A percentile compares a stretch with the other conserved stretches of the same genome.
These are phyloP conservation scores for Crotalus helleri DNA, from an alignment of 2,113 vertebrate genomes.

Conservation along the genomic window DNA sequence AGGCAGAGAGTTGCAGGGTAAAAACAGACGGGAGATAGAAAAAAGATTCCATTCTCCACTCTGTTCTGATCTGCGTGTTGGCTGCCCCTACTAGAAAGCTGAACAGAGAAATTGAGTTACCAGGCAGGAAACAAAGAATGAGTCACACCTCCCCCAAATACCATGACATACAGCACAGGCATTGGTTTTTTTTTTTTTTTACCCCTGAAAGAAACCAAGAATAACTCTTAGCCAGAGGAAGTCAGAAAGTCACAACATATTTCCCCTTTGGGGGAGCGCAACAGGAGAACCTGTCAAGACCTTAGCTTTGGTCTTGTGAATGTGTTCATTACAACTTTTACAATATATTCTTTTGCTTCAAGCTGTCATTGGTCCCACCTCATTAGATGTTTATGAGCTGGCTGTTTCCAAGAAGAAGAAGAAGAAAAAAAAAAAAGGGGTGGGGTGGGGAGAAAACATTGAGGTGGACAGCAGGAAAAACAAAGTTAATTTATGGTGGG, in stretches of 20 bases:
- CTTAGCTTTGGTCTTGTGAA: neutral
- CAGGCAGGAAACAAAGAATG: neutral
- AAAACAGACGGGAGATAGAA: neutral
- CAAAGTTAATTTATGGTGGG: neutral
- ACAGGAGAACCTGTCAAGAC: neutral
- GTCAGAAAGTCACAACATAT: neutral
- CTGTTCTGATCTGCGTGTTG: neutral
- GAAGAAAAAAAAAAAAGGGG: too few species aligned
- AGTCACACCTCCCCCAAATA: neutral
- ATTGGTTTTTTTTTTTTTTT: neutral
- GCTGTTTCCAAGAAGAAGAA: slow-evolving; percentile 7
- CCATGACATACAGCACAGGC: neutral
- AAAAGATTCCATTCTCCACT: neutral
- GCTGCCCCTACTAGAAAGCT: neutral
- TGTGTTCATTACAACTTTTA: slow-evolving; percentile 22
- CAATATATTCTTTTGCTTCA: slow-evolving; percentile 30
- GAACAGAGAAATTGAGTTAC: neutral
- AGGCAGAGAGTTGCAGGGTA: neutral
- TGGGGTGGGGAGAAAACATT: fast-evolving
- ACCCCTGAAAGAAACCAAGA: slow-evolving; percentile 16
- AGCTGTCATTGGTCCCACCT: neutral
- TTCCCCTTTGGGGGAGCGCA: neutral
- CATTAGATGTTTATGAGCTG: slow-evolving; percentile 6
- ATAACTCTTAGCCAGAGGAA: neutral
- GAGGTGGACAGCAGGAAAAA: neutral